Evolutionary conservation across 1,140 invertebrate genomes (phyloP).

Genomic region (Pachyrhynchus sulphureomaculatus): DNA sequence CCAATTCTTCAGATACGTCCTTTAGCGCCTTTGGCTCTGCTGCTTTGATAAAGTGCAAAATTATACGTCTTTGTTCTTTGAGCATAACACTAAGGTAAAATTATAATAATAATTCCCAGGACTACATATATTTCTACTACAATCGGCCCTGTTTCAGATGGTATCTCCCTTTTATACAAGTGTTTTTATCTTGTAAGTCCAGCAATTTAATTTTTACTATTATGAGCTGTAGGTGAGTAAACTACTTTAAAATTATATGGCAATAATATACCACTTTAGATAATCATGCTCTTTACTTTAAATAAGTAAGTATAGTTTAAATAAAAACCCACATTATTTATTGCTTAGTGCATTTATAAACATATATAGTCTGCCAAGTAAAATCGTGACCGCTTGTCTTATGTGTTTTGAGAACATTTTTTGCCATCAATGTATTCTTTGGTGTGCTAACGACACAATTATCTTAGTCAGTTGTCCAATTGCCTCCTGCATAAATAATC

Average conservation of each 20-base stretch:
- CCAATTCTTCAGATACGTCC: slow-evolving; percentile 13
- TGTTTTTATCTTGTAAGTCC: slow-evolving; percentile 15
- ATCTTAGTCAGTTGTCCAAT: too few species aligned
- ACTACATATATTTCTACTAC: slow-evolving; percentile 14
- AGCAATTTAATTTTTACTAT: slow-evolving; percentile 15
- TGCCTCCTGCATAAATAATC: too few species aligned
- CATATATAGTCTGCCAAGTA: too few species aligned
- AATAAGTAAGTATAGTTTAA: not conserved
- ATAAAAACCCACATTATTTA: too few species aligned
- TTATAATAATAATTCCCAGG: slow-evolving; percentile 14
- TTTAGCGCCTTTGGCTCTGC: slow-evolving; percentile 13
- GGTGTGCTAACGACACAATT: too few species aligned
- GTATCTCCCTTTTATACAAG: slow-evolving; percentile 10
- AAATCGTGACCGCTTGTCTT: too few species aligned
- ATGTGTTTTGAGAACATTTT: too few species aligned
- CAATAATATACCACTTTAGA: slow-evolving; percentile 14
- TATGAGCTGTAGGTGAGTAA: slow-evolving; percentile 3
- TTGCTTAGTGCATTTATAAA: too few species aligned
- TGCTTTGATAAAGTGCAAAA: slow-evolving; percentile 27
- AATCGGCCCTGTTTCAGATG: slow-evolving; percentile 19
- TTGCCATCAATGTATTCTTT: too few species aligned
- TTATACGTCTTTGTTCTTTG: slow-evolving; percentile 28
- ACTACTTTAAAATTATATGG: slow-evolving; percentile 20
- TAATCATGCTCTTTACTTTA: slow-evolving; percentile 13
- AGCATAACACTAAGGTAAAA: slow-evolving; percentile 7